Evolutionary conservation across 2,113 vertebrate species (phyloP), one percentile per base, ranked within the genome.

Genomic region (Alosa alosa): DNA sequence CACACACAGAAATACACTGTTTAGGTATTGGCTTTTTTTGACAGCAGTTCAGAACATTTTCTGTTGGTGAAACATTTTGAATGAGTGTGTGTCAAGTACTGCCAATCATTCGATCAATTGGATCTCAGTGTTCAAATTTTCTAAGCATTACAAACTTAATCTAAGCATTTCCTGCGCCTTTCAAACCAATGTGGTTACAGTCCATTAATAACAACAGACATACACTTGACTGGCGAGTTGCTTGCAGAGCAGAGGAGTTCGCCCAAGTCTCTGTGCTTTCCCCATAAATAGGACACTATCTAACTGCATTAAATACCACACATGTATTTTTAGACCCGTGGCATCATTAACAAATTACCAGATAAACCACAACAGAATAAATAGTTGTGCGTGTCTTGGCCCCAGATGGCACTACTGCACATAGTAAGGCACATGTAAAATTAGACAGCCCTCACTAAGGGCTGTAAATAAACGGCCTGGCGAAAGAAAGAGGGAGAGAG

Each of bases 281-380:
- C 31, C 64, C 10, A 8, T 72, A 72, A 36, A 72, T 36, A 72
- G 64, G 64, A 72, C 64, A 72, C 64, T 72, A 72, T 25, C 64
- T 72, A 72, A 72, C 1, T 25, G 64, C 64, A 72, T 72, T 72
- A 72, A 72, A 36, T 72, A 31, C 64, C 64, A 72, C 64, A 1
- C 10, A 25, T 31, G 31, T 72, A 72, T 72, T 72, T 72, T 72
- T 72, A 72, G 25, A 36, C n/a, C 25, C 13, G 64, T 72, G 64
- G 25, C 64, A 72, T 72, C 64, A 36, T 72, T 72, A 72, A 36
- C 64, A 72, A 72, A 72, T 36, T 72, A 72, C 64, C 64, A 72
- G 64, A 72, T 31, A 31, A 72, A 72, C 64, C 64, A 36, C 64
- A 72, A 72, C 64, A 36, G n/a, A 72, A 36, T 36, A 72, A 25